Conservation (phyloP, 2,888 invertebrate species). For the Eupithecia tripunctaria region DNA sequence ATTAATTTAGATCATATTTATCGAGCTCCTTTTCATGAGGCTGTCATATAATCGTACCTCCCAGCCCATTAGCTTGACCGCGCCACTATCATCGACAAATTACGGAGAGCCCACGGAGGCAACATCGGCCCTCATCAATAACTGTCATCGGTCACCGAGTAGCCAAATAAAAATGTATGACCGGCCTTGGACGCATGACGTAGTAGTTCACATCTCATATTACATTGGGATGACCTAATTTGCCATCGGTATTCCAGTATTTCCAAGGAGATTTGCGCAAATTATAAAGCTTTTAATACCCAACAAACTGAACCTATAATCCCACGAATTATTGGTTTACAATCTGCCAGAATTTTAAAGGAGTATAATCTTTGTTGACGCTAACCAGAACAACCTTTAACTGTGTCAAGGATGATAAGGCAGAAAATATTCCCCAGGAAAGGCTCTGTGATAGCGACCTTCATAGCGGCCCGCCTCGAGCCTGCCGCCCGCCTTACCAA, state of each 20-base stretch:
- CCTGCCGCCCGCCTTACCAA: conserved; percentile 31
- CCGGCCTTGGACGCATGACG: conserved; percentile 59
- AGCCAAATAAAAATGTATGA: conserved; percentile 79
- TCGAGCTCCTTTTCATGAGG: conserved; percentile 65
- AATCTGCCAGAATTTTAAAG: conserved; percentile 16
- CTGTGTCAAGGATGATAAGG: conserved; percentile 71
- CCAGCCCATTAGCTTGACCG: conserved; percentile 65
- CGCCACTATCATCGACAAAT: conserved; percentile 62
- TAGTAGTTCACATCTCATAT: conserved; percentile 61
- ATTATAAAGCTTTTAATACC: conserved; percentile 24
- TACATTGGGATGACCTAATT: conserved; percentile 73
- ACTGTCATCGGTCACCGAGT: conserved; percentile 76
- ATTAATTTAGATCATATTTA: conserved; percentile 71
- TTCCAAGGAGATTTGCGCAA: conserved; percentile 44
- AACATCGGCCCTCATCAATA: conserved; percentile 75
- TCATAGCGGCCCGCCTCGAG: conserved; percentile 37
- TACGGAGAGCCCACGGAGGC: conserved; percentile 61
- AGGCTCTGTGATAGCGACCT: conserved; percentile 41
- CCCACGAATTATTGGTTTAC: conserved; percentile 22
- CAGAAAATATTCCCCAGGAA: conserved; percentile 65
- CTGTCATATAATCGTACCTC: conserved; percentile 76
- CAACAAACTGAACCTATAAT: conserved; percentile 13
- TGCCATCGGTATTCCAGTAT: conserved; percentile 36
- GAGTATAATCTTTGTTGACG: conserved; percentile 26
- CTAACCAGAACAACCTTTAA: conserved; percentile 50